Evolutionary conservation across 2,888 invertebrate genomes (phyloP), one percentile per base, ranked within the genome.

Genomic region (Mythimna loreyi): DNA sequence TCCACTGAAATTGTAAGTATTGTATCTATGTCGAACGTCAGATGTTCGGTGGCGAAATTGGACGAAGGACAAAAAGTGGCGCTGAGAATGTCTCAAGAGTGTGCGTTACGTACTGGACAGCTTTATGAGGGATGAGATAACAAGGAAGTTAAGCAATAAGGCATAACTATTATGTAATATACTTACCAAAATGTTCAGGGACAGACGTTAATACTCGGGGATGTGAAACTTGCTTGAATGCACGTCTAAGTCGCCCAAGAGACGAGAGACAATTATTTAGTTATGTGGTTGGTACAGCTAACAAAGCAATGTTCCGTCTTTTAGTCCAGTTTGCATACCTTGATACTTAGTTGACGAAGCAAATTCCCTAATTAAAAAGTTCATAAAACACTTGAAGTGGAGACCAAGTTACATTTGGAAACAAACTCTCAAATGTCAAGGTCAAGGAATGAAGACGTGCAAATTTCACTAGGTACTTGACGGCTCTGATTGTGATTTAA

Each of bases 181-280:
- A n/a, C 40, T 25, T 47, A 57, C 43, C 13, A 33, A 47, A 11
- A 50, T 47, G 21, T 66, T 60, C 19, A 30, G 13, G 59, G n/a
- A 52, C 28, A 56, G 28, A 45, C 45, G 43, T 50, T 30, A 33
- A 50, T 63, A 67, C 52, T 28, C 59, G 19, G 36, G 45, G 28
- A 53, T 61, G 61, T 61, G 45, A 74, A 68, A 80, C 49, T 76
- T 67, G 28, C 40, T 66, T 21, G 13, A 30, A 64, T 45, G n/a
- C 61, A 52, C 64, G 55, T 3, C 19, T 23, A 69, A 58, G 60
- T 61, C n/a, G 40, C 21, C 53, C 40, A 45, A 16, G 53, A 64
- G 45, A 65, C 28, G 6, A 61, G 23, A 59, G 21, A 45, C 45
- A 50, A 74, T 64, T 64, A 78, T 49, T 47, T 43, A 57, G 59